These are phyloP conservation scores for Cephus pygmeus DNA, from an alignment of 2,888 invertebrate species.

Conservation along the genomic window DNA sequence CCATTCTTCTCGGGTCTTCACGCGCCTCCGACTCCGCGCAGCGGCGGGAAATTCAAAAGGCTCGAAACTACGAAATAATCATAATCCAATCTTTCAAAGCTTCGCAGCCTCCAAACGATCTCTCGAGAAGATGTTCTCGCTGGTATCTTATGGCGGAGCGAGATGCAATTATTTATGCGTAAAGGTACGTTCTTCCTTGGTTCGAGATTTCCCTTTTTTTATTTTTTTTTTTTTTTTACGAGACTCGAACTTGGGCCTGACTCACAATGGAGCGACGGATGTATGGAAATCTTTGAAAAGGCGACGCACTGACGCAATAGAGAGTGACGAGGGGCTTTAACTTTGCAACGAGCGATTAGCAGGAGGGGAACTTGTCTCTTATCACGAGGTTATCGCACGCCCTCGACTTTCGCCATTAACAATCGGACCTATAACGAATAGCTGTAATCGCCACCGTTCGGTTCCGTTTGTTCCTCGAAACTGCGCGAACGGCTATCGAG, in stretches of 20 bases:
- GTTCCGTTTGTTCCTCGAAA: too few species aligned
- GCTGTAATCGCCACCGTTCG: not conserved
- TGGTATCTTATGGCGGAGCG: too few species aligned
- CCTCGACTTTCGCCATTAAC: conserved; percentile 48
- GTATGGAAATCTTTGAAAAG: not conserved
- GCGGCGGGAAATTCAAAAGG: not conserved
- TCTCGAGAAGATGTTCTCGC: too few species aligned
- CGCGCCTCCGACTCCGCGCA: not conserved
- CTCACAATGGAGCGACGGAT: too few species aligned
- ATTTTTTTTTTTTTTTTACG: too few species aligned
- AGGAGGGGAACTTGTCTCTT: conserved; percentile 4
- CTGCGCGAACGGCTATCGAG: too few species aligned
- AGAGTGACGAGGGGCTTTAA: not conserved
- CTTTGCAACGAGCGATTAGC: not conserved
- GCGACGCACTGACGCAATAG: not conserved
- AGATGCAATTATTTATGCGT: too few species aligned
- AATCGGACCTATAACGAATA: conserved; percentile 24
- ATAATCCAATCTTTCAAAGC: conserved; percentile 2
- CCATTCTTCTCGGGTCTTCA: not conserved
- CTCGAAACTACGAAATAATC: not conserved
- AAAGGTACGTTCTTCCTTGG: too few species aligned
- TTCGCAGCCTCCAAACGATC: too few species aligned
- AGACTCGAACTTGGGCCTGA: too few species aligned
- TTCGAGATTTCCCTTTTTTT: too few species aligned
- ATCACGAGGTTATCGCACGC: conserved; percentile 45